Evolutionary conservation across 2,888 invertebrate species (phyloP), one percentile per base, ranked within the genome.

Genomic region (Oscheius sp.): DNA sequence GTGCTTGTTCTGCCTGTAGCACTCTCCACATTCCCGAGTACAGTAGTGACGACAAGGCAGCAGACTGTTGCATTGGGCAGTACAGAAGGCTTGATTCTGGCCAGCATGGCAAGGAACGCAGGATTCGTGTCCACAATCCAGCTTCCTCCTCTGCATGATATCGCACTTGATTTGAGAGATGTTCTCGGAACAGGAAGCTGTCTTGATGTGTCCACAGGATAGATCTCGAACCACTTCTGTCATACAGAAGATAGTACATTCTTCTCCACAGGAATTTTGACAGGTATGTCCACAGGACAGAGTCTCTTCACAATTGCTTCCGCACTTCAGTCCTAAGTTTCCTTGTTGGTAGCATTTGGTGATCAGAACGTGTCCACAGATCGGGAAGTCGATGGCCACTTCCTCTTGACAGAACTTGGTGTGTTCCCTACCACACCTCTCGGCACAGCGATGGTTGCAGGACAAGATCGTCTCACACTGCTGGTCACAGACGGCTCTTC

Each of bases 21-120:
- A 77, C 42, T 74, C 68, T 11, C 88, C 86, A 80, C 91, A 91
- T 1, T 84, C 86, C 13, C 90, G 90, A 10, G 33, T 68, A 70
- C 90, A 90, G 4, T 47, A 10, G 76, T 90, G 89, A 2, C 78
- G 86, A 80, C 90, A 90, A 13, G 89, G 73, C 3, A 76, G 63
- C 29, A 37, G 65, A 47, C 57, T 51, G 66, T 59, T 48, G 74
- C 89, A 89, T 1, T 80, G 80, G 11, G 70, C 55, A 1, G 72
- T 76, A 73, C 89, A 89, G 10, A 55, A n/a, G 13, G 10, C 32
- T 7, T 33, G 29, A 55, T 33, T 33, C 32, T 35, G 33, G 4
- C 73, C 73, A 13, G 35, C 42, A 73, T 66, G 35, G n/a, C 73
- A 73, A 29, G 65, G 73, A 1, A 73, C 58, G 10, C 33, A 48